phyloP scores from a whole-genome alignment of 2,888 invertebrate species.

The Heliconius erato region DNA sequence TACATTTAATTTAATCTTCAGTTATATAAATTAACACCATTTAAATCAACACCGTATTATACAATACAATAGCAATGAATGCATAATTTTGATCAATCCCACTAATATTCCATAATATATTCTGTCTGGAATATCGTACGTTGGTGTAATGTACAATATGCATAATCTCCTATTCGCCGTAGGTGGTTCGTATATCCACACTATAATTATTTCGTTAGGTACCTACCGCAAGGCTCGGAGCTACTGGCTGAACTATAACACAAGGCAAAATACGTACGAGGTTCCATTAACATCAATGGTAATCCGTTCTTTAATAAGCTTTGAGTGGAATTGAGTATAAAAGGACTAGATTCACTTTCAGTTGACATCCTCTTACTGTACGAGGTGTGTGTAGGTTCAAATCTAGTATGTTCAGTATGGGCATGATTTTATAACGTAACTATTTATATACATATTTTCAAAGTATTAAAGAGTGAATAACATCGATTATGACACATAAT shows the following conservation, averaged over 20 bases:
- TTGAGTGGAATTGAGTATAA: conserved; percentile 34
- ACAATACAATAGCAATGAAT: conserved; percentile 15
- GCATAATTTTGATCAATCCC: conserved; percentile 12
- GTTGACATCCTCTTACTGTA: neutral
- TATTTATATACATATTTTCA: neutral
- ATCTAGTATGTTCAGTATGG: neutral
- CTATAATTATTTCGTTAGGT: conserved; percentile 41
- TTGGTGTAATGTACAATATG: conserved; percentile 37
- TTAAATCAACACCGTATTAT: neutral
- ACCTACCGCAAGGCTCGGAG: conserved; percentile 27
- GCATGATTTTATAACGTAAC: neutral
- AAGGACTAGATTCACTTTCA: conserved; percentile 21
- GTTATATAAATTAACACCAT: neutral
- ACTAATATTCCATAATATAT: conserved; percentile 29
- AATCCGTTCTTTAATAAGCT: conserved; percentile 24
- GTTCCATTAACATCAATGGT: conserved; percentile 28
- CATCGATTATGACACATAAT: no score
- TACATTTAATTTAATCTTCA: no score
- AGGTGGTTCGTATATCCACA: conserved; percentile 41
- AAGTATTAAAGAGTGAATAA: neutral
- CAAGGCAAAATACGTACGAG: conserved; percentile 35
- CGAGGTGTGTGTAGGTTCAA: neutral
- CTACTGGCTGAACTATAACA: conserved; percentile 36
- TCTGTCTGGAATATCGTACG: conserved; percentile 13
- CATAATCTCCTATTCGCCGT: conserved; percentile 39